Base-by-base conservation (phyloP, 2,888 invertebrate species). In the Acanthosepion lycidas region DNA sequence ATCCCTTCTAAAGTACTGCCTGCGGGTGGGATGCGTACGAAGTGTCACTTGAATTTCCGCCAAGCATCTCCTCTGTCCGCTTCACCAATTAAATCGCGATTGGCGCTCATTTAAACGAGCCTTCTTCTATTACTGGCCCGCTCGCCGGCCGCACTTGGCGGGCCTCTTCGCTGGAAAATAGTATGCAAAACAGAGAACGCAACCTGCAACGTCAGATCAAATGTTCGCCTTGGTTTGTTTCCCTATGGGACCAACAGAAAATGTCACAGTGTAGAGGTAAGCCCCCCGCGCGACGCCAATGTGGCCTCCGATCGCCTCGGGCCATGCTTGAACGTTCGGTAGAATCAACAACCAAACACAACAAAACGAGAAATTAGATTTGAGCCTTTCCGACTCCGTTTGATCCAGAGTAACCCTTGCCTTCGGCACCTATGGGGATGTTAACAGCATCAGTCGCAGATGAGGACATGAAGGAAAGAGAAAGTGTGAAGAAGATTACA, bases 331-430 rank as follows among this genome's bases (percentile, higher is more conserved):
- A 78, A n/a, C 78, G n/a, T 12, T n/a, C 78, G 78, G 4, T 33
- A 78, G 78, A 78, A 78, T 78, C 78, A 78, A 78, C 78, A 78
- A 9, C 33, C n/a, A 78, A 78, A 78, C 78, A 78, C n/a, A 78
- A 78, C 78, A 78, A 78, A 78, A 78, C 78, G 78, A 78, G 78
- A 78, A 78, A 78, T 78, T 78, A 78, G 78, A 78, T 78, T 78
- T 33, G 78, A 78, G 78, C 12, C 33, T 78, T 78, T 78, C 78
- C 78, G 78, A 78, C n/a, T n/a, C 33, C 78, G 78, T 78, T 78
- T 78, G 78, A 78, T 78, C 78, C 78, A 33, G 78, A 15, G n/a
- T 78, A 78, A 78, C 78, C 78, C 78, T 78, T 78, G 78, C 78
- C 78, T 78, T 78, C n/a, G 78, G 78, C 78, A 78, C 78, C n/a